Percentiles rank a stretch among this genome's conserved stretches.
phyloP scores from a whole-genome alignment of 2,888 invertebrate species.

The Gastrophysa polygoni region DNA sequence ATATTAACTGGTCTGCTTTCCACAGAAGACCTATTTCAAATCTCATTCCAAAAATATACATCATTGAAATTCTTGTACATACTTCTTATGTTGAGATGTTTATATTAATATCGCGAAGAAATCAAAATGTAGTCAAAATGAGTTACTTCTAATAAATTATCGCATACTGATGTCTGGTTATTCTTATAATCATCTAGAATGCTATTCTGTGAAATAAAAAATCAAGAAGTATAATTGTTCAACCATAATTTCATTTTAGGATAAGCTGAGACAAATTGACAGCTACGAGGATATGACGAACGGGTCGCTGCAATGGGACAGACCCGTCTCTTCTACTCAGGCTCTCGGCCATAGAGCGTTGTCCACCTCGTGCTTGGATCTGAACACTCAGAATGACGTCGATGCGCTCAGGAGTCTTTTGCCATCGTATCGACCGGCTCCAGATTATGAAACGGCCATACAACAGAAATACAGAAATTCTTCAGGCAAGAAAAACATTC shows the following conservation, averaged over 20 bases:
- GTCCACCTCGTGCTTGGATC: slow-evolving; percentile 70
- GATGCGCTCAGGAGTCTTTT: slow-evolving; percentile 72
- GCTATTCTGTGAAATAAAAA: too few relatives aligned
- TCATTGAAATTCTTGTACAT: too few relatives aligned
- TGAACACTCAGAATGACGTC: slow-evolving; percentile 60
- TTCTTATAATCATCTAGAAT: too few relatives aligned
- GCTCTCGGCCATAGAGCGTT: slow-evolving; percentile 64
- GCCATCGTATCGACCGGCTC: slow-evolving; percentile 88
- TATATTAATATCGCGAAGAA: too few relatives aligned
- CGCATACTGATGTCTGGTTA: too few relatives aligned
- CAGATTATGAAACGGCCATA: slow-evolving; percentile 94
- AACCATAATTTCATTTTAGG: slow-evolving; percentile 10
- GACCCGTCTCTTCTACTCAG: slow-evolving; percentile 53
- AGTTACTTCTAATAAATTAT: too few relatives aligned
- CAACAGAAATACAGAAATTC: slow-evolving; percentile 79
- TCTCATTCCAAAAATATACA: too few relatives aligned
- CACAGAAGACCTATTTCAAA: not conserved
- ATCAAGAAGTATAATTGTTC: too few relatives aligned
- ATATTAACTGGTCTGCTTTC: not conserved
- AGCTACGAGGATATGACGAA: slow-evolving; percentile 54
- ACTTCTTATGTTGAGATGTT: too few relatives aligned
- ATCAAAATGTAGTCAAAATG: too few relatives aligned
- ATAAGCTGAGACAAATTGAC: slow-evolving; percentile 51
- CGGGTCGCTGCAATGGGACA: slow-evolving; percentile 54
- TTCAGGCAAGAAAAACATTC: slow-evolving; percentile 41